Base-by-base conservation (phyloP, 2,113 vertebrate genomes). In the Abramis brama region DNA sequence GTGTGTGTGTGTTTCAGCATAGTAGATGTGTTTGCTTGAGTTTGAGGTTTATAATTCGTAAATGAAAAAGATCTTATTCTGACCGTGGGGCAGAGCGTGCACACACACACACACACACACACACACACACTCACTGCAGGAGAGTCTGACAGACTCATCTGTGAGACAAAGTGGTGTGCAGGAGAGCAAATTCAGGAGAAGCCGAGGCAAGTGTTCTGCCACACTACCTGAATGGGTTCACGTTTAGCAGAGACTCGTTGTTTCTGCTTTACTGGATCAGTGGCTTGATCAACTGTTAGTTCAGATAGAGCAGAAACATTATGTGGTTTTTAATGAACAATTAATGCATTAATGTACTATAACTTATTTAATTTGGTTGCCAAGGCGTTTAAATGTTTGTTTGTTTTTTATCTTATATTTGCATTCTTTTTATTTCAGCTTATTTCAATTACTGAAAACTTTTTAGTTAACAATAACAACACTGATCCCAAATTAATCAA, bases 81-180 rank as follows among this genome's bases (percentile, higher is more conserved):
- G 47, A 33, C 75, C 50, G 4, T 33, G 27, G 75, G 75, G 47
- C 75, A 45, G 5, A 76, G 8, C 5, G 1, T 2, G 17, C n/a
- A 33, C 30, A 30, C 30, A 30, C 74, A 21, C 74, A 5, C 43
- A 27, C 70, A 45, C 74, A 55, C 74, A 27, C 27, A 27, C 27
- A 27, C 74, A 5, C 43, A 27, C 70, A 45, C 74, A 55, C 74
- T 52, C 74, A 75, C 39, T 33, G n/a, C 47, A 77, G 17, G 25
- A 77, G 43, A 75, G 43, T 43, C n/a, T 75, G 71, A 50, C 75
- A 77, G 75, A 27, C 47, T 77, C 75, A 77, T 77, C 75, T 52
- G 9, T 10, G 75, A 77, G 75, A 55, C 25, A 77, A 77, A 77
- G 75, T 55, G 50, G 25, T 77, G 75, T 77, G 25, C 75, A 77